Conservation (phyloP, 2,113 vertebrate species). For the Dolichallabes microphthalmus region DNA sequence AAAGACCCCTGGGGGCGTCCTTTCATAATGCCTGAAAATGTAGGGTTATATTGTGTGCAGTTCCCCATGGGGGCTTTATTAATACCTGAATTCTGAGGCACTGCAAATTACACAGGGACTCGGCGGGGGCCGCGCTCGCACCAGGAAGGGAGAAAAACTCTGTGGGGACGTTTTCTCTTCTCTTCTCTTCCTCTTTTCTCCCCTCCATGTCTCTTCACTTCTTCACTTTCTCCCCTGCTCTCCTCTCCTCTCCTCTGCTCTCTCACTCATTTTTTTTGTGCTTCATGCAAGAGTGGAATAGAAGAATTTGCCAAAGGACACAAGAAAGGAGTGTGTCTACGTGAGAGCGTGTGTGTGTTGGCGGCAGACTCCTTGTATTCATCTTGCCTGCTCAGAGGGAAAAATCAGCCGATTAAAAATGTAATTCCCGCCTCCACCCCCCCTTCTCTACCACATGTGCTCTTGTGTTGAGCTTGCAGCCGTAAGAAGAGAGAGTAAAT, state of each 20-base stretch:
- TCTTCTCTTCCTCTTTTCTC: conserved; percentile 51
- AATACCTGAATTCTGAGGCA: conserved; percentile 99
- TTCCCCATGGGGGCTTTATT: conserved; percentile 99
- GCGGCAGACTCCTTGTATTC: conserved; percentile 89
- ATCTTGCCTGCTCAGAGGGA: conserved; percentile 90
- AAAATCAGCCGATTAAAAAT: conserved; percentile 87
- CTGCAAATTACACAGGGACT: conserved; percentile 99
- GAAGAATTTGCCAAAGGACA: conserved; percentile 99
- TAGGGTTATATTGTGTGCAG: conserved; percentile 99
- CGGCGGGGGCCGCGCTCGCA: conserved; percentile 94
- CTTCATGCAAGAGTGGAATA: conserved; percentile 99
- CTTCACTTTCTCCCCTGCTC: conserved; percentile 27
- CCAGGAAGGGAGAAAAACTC: conserved; percentile 99
- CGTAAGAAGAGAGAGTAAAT: conserved; percentile 66
- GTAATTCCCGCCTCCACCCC: conserved; percentile 71
- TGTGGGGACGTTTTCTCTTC: conserved; percentile 89
- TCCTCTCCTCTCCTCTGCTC: conserved; percentile 49
- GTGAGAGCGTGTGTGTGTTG: conserved; percentile 78
- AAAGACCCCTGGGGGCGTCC: conserved; percentile 98
- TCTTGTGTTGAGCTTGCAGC: conserved; percentile 62
- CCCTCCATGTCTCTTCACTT: conserved; percentile 57
- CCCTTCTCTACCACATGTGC: conserved; percentile 57
- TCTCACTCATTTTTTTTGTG: conserved; percentile 66
- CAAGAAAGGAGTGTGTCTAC: conserved; percentile 77
- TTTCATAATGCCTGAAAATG: conserved; percentile 99